phyloP scores from a whole-genome alignment of 2,113 vertebrate species.

The Cephalopterus ornatus region DNA sequence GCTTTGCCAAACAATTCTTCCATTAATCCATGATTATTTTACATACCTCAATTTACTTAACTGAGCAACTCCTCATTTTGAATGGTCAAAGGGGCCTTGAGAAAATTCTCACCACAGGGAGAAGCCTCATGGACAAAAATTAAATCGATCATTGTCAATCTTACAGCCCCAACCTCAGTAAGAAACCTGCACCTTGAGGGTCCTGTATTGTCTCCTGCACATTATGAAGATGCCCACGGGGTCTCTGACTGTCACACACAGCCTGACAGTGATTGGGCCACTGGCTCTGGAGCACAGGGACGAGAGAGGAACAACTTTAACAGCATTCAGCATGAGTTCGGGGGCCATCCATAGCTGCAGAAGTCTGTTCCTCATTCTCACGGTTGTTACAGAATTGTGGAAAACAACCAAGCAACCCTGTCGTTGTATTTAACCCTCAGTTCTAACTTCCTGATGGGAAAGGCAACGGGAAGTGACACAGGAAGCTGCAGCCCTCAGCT shows the following conservation, averaged over 20 bases:
- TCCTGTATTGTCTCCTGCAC: not conserved
- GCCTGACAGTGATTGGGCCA: rapidly evolving
- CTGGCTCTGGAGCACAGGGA: not conserved
- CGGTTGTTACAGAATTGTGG: no score
- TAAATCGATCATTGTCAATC: not conserved
- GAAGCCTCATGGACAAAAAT: not conserved
- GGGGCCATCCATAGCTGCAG: not conserved
- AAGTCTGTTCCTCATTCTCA: rapidly evolving
- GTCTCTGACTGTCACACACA: no score
- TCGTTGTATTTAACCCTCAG: not conserved
- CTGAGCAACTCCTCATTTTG: not conserved
- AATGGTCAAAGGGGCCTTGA: not conserved
- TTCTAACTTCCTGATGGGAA: not conserved
- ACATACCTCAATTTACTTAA: not conserved
- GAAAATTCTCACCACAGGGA: not conserved
- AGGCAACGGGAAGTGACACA: not conserved
- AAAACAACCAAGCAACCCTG: rapidly evolving
- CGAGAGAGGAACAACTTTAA: not conserved
- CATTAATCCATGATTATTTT: not conserved
- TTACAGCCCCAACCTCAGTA: not conserved
- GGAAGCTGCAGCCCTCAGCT: not conserved
- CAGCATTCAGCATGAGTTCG: rapidly evolving
- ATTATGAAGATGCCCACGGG: rapidly evolving
- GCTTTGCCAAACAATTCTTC: not conserved
- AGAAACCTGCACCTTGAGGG: no score